These are phyloP conservation scores for Lasioglossum malachurum DNA, from an alignment of 2,888 invertebrate genomes.

Conservation along the genomic window DNA sequence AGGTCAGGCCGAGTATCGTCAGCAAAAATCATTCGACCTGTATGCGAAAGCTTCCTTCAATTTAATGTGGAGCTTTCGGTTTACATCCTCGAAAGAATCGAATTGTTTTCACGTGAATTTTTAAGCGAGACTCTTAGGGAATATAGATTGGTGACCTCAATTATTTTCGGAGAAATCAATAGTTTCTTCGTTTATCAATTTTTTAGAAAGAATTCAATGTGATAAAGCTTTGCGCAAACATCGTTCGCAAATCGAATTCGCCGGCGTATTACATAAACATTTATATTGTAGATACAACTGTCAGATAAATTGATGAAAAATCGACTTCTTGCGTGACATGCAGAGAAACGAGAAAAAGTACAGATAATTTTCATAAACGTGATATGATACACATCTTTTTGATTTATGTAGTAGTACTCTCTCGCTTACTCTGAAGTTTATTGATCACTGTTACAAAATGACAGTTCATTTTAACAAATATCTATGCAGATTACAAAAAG, in stretches of 20 bases:
- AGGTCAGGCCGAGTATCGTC: not conserved
- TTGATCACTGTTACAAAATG: not conserved
- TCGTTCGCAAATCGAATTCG: not conserved
- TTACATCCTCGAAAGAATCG: not conserved
- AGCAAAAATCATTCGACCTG: not conserved
- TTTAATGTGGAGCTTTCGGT: not conserved
- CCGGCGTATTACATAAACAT: not conserved
- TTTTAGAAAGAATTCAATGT: not conserved
- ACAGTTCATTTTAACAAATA: not conserved
- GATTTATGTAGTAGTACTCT: not conserved
- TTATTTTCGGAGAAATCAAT: too few species aligned
- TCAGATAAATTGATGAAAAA: not conserved
- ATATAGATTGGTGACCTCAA: too few species aligned
- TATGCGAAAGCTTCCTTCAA: not conserved
- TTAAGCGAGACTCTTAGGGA: too few species aligned
- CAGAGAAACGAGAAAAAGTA: not conserved
- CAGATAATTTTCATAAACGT: slow-evolving; percentile 3
- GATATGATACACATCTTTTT: not conserved
- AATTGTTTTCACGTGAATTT: too few species aligned
- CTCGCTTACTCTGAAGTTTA: not conserved
- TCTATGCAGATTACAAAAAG: accelerated
- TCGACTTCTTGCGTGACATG: not conserved
- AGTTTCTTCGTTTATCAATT: too few species aligned
- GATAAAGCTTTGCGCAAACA: not conserved
- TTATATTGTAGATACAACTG: not conserved